phyloP scores from a whole-genome alignment of 2,888 invertebrate species.

The Amblyjoppa proteus region DNA sequence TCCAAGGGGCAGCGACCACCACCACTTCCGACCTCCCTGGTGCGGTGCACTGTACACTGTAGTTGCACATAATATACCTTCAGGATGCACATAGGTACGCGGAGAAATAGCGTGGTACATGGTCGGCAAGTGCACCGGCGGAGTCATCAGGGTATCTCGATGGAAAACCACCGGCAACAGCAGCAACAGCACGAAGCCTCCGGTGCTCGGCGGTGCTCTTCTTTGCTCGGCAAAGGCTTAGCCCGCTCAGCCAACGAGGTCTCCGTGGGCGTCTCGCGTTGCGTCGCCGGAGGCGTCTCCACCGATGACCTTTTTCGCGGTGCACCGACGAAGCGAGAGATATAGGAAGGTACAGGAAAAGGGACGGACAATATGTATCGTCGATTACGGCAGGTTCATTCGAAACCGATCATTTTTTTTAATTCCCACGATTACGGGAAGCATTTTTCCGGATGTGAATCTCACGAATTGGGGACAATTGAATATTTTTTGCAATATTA shows the following conservation, averaged over 20 bases:
- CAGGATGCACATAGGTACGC: neutral
- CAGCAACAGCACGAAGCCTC: conserved; percentile 2
- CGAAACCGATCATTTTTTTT: neutral
- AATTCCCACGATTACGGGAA: neutral
- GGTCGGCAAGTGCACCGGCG: conserved; percentile 76
- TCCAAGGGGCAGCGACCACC: conserved; percentile 61
- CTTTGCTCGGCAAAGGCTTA: conserved; percentile 6
- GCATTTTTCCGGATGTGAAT: no score
- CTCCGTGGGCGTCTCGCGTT: conserved; percentile 2
- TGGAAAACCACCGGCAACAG: conserved; percentile 6
- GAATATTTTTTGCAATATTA: neutral
- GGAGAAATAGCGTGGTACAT: neutral
- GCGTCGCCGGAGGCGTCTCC: conserved; percentile 9
- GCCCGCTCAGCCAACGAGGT: neutral
- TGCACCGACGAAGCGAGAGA: neutral
- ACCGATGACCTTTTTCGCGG: conserved; percentile 13
- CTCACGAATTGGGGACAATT: neutral
- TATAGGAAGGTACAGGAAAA: neutral
- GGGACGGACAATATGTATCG: neutral
- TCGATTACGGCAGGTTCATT: neutral
- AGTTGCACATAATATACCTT: conserved; percentile 20
- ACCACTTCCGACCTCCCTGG: conserved; percentile 57
- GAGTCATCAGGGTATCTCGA: conserved; percentile 17
- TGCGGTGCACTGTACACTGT: conserved; percentile 7
- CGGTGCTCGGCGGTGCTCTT: conserved; percentile 2